These are phyloP conservation scores for Liparis tanakae DNA, from an alignment of 2,797 vertebrate species.

Conservation along the genomic window DNA sequence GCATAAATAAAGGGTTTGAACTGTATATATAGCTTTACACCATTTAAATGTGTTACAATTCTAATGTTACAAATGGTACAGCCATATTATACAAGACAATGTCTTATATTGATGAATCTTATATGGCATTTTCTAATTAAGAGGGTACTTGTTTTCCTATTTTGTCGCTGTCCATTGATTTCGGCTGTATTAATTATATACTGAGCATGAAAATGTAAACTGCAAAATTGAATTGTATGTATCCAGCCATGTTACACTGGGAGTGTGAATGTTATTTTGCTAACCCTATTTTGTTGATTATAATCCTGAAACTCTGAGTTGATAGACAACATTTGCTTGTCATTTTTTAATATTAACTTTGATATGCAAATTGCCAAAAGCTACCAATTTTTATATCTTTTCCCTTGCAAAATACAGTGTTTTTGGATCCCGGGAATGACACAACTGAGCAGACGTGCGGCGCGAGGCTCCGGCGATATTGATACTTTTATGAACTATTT, in stretches of 20 bases:
- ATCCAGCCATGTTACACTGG: background rate
- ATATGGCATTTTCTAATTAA: too few relatives aligned
- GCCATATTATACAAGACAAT: too few relatives aligned
- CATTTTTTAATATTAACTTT: constrained; percentile 47
- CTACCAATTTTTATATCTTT: constrained; percentile 26
- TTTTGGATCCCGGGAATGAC: too few relatives aligned
- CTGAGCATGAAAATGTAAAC: too few relatives aligned
- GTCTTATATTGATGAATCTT: too few relatives aligned
- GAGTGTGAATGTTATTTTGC: constrained; percentile 8
- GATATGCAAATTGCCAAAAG: constrained; percentile 52
- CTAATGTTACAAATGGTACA: background rate
- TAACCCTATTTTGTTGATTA: too few relatives aligned
- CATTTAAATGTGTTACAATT: background rate
- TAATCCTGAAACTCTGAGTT: constrained; percentile 39
- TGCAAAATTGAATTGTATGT: background rate
- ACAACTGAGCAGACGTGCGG: too few relatives aligned
- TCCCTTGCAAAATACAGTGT: constrained; percentile 14
- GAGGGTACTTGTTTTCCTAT: too few relatives aligned
- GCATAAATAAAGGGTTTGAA: background rate
- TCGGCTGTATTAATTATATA: too few relatives aligned
- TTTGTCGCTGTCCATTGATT: too few relatives aligned
- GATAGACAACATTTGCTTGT: constrained; percentile 63
- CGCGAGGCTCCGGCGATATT: too few relatives aligned
- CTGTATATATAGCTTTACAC: background rate
- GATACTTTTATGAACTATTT: too few relatives aligned